phyloP scores from a whole-genome alignment of 1,140 invertebrate species.

The Hyles euphorbiae region DNA sequence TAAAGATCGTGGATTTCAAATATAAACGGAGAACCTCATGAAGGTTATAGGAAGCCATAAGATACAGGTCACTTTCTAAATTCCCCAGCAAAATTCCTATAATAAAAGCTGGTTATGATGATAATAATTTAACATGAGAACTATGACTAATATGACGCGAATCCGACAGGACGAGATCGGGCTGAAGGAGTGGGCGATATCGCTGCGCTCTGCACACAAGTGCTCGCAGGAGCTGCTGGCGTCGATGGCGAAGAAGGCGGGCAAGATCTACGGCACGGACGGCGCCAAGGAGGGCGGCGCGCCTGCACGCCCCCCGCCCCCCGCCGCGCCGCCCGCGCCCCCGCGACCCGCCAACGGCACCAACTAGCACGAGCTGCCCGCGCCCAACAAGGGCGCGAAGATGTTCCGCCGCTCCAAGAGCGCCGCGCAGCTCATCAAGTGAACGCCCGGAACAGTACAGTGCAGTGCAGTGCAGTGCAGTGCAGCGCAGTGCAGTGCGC shows the following conservation, averaged over 20 bases:
- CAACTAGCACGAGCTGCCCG: slow-evolving; percentile 74
- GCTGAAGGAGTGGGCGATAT: slow-evolving; percentile 95
- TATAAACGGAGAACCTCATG: too few relatives aligned
- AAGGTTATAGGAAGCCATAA: too few relatives aligned
- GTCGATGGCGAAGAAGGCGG: slow-evolving; percentile 96
- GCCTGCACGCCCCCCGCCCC: slow-evolving; percentile 34
- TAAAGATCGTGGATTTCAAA: too few relatives aligned
- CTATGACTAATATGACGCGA: too few relatives aligned
- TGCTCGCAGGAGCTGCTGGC: slow-evolving; percentile 93
- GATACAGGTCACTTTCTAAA: too few relatives aligned
- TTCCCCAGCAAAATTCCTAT: too few relatives aligned
- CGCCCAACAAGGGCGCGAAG: slow-evolving; percentile 70
- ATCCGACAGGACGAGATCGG: slow-evolving; percentile 92
- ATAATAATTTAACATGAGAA: too few relatives aligned
- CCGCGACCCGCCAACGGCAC: slow-evolving; percentile 54
- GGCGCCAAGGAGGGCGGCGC: slow-evolving; percentile 46
- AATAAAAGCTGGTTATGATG: too few relatives aligned
- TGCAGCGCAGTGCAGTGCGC: neutral
- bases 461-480: slow-evolving; percentile 1
- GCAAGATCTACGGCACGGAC: slow-evolving; percentile 95
- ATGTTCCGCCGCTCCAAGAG: slow-evolving; percentile 75
- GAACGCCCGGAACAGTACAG: slow-evolving; percentile 16
- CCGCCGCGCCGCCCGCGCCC: slow-evolving; percentile 38
- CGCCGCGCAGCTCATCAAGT: slow-evolving; percentile 74
- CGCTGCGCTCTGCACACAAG: slow-evolving; percentile 93